Evolutionary conservation across 1,140 invertebrate species (phyloP).

Genomic region (Thaumatotibia leucotreta): DNA sequence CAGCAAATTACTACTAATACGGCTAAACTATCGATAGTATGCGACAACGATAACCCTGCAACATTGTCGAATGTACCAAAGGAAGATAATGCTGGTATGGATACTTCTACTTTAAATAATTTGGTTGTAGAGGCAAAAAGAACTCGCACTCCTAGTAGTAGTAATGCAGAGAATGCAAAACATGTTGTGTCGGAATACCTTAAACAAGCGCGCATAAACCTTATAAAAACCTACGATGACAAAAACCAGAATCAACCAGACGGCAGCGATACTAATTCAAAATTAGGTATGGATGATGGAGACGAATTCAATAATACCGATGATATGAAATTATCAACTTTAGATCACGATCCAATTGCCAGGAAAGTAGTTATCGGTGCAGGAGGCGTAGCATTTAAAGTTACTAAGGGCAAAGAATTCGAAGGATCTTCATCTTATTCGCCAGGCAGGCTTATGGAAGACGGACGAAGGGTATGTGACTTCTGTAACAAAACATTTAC

Average conservation of each 20-base stretch:
- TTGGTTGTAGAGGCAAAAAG: conserved; percentile 32
- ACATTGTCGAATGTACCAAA: conserved; percentile 16
- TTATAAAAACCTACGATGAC: conserved; percentile 66
- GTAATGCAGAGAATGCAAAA: conserved; percentile 75
- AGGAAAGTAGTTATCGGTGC: conserved; percentile 72
- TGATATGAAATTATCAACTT: conserved; percentile 37
- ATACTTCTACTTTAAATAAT: conserved; percentile 17
- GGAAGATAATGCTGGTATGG: conserved; percentile 29
- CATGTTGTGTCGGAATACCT: conserved; percentile 80
- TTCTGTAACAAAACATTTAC: conserved; percentile 95
- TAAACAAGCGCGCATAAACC: conserved; percentile 78
- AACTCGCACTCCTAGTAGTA: conserved; percentile 37
- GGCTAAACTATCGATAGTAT: conserved; percentile 21
- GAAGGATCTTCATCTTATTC: conserved; percentile 59
- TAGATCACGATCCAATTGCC: conserved; percentile 65
- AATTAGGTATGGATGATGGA: conserved; percentile 41
- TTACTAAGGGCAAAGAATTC: conserved; percentile 67
- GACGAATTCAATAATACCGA: conserved; percentile 45
- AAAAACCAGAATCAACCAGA: conserved; percentile 42
- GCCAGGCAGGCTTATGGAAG: conserved; percentile 79
- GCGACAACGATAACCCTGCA: conserved; percentile 22
- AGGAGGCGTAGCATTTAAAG: conserved; percentile 73
- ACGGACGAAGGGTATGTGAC: conserved; percentile 89
- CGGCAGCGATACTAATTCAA: conserved; percentile 44
- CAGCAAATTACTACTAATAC: conserved; percentile 19